Evolutionary conservation across 53 echinoderm and acorn worm species (phyloP).

Genomic region (Holothuria leucospilota): DNA sequence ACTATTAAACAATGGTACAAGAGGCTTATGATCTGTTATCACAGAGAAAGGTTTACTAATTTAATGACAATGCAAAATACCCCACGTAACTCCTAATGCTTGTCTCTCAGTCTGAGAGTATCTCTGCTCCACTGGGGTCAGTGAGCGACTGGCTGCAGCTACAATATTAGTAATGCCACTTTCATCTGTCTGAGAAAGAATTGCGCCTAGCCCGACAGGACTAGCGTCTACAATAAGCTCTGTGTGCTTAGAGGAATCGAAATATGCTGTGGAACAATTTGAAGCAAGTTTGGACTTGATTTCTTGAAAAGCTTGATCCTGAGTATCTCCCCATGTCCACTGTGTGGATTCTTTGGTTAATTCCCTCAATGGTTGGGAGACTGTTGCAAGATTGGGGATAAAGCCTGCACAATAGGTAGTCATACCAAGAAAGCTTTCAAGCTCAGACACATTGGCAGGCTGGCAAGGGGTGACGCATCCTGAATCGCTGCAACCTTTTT

Average conservation of each 20-base stretch:
- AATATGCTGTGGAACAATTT: slow-evolving; percentile 50
- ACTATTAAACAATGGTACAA: slow-evolving; percentile 68
- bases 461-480: slow-evolving; percentile 39
- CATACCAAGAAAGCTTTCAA: slow-evolving; percentile 63
- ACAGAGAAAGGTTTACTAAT: no score
- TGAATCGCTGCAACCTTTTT: slow-evolving; percentile 43
- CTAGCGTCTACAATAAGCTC: slow-evolving; percentile 52
- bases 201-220: slow-evolving; percentile 57
- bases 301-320: neutral
- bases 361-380: slow-evolving; percentile 12
- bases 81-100: no score
- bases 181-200: slow-evolving; percentile 38
- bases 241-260: slow-evolving; percentile 35
- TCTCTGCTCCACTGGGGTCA: no score
- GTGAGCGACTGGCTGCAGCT: slow-evolving; percentile 35
- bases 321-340: slow-evolving; percentile 48
- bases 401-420: slow-evolving; percentile 38
- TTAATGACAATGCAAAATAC: no score
- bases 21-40: no score
- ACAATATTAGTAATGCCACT: neutral
- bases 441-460: slow-evolving; percentile 48
- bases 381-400: slow-evolving; percentile 44
- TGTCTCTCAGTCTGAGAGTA: no score
- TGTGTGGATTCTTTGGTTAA: slow-evolving; percentile 45
- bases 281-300: slow-evolving; percentile 5